These are phyloP conservation scores for Microdon myrmicae DNA, from an alignment of 2,888 invertebrate species.

Conservation along the genomic window DNA sequence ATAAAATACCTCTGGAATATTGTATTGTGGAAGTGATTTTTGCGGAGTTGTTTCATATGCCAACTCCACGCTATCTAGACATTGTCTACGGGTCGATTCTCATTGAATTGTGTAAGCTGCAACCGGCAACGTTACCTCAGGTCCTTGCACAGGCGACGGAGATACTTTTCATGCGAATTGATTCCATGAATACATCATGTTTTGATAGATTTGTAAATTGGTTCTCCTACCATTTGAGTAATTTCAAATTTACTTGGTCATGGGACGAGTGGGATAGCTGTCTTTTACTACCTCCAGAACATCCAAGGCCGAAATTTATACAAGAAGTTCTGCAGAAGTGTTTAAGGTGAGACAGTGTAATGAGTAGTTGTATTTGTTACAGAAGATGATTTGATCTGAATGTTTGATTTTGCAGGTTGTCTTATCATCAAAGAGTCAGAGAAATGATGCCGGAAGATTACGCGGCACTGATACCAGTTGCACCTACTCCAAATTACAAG, in stretches of 20 bases:
- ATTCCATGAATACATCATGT: constrained; percentile 96
- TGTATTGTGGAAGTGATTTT: constrained; percentile 98
- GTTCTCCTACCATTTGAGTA: constrained; percentile 98
- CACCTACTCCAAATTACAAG: constrained; percentile 89
- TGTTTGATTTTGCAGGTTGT: constrained; percentile 72
- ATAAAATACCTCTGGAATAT: constrained; percentile 95
- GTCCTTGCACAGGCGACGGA: constrained; percentile 97
- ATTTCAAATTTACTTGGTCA: constrained; percentile 99
- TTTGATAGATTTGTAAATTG: constrained; percentile 97
- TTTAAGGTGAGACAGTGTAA: constrained; percentile 76
- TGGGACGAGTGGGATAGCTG: constrained; percentile 97
- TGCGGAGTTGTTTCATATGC: constrained; percentile 92
- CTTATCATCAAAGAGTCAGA: constrained; percentile 92
- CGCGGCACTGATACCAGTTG: constrained; percentile 82
- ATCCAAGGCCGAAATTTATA: constrained; percentile 94
- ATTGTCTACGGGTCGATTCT: constrained; percentile 94
- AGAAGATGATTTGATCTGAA: neutral
- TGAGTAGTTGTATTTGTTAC: neutral
- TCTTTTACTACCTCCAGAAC: constrained; percentile 83
- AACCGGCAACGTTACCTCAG: constrained; percentile 97
- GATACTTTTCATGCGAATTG: constrained; percentile 93
- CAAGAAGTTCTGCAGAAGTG: constrained; percentile 90
- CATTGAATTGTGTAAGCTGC: constrained; percentile 96
- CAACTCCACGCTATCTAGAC: constrained; percentile 87
- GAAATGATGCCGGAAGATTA: constrained; percentile 93